Evolutionary conservation across 1,140 invertebrate genomes (phyloP), one percentile per base, ranked within the genome.

Genomic region (Leptinotarsa undecemlineata): DNA sequence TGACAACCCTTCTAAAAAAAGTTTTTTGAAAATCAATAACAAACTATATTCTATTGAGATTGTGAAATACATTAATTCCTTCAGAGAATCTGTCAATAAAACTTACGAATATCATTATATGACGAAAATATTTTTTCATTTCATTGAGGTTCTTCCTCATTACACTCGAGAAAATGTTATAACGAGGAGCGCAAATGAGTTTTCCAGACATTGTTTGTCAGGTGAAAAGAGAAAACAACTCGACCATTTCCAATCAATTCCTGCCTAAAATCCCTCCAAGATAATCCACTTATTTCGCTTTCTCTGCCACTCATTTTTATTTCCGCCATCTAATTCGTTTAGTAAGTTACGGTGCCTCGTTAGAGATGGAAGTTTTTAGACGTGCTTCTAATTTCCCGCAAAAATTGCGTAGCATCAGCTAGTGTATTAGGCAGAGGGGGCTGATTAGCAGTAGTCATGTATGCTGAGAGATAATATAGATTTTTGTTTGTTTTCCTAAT

Each of bases 171-270:
- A 42, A 11, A 42, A 42, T 42, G 33, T 42, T 11, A 8, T 3
- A 42, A 8, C 8, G 1, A 11, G 33, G 1, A 42, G 33, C 8
- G 8, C 33, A 11, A 42, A 42, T 42, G 33, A 42, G 33, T 42
- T 42, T 42, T 42, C 33, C 8, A 42, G 33, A 42, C 33, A 42
- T 42, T 42, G 8, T 42, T 42, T 8, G 33, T 42, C 11, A 42
- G 33, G 8, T 42, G 33, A 42, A 42, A 42, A 42, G 33, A 42
- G 33, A 42, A 11, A 42, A 42, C 33, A 42, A 42, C 33, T 42
- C 33, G 8, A 42, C 33, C 33, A 42, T 11, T 66, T 57, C 64
- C 75, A 76, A 76, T 76, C 75, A 68, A 76, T 76, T 76, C 72
- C 57, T 71, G 14, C n/a, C 51, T 19, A 19, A 19, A 57, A 76